Percentiles rank a stretch among this genome's conserved stretches.
Conservation (phyloP, 2,888 invertebrate species). For the Hirtodrosophila confusa region DNA sequence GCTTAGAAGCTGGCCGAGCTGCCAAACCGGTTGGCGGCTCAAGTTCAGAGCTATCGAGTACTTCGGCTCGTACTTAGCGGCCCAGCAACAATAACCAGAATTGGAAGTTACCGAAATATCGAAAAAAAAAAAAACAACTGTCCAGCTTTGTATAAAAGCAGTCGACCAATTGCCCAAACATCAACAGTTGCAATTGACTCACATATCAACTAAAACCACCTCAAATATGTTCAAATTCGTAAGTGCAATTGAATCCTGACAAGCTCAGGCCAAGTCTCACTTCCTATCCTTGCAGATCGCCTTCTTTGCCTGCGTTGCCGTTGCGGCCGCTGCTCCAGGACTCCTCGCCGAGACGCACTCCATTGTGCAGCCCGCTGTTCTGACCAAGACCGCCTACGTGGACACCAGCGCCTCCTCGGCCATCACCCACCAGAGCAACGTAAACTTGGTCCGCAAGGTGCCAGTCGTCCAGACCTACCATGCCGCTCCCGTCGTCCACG, state of each 20-base stretch:
- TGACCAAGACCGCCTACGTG: slow-evolving; percentile 80
- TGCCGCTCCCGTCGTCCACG: slow-evolving; percentile 38
- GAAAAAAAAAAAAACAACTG: slow-evolving; percentile 20
- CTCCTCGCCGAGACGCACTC: slow-evolving; percentile 76
- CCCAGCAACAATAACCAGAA: slow-evolving; percentile 50
- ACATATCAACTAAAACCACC: slow-evolving; percentile 43
- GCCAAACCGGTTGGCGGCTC: slow-evolving; percentile 71
- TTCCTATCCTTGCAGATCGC: slow-evolving; percentile 83
- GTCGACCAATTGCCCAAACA: slow-evolving; percentile 30
- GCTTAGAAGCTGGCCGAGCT: slow-evolving; percentile 60
- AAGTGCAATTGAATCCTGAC: slow-evolving; percentile 49
- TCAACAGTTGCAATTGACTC: slow-evolving; percentile 76
- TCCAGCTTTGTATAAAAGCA: slow-evolving; percentile 66
- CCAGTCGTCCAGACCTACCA: slow-evolving; percentile 68
- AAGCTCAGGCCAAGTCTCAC: not conserved
- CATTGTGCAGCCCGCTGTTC: slow-evolving; percentile 77
- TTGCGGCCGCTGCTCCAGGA: slow-evolving; percentile 83
- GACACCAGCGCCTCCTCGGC: slow-evolving; percentile 84
- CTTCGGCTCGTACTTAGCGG: slow-evolving; percentile 5
- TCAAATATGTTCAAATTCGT: slow-evolving; percentile 83
- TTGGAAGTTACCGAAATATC: slow-evolving; percentile 44
- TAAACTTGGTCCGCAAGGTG: slow-evolving; percentile 85
- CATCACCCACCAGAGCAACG: slow-evolving; percentile 86
- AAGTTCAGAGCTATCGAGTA: slow-evolving; percentile 53
- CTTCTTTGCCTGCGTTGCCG: slow-evolving; percentile 87